These are phyloP conservation scores for Odontesthes bonariensis DNA, from an alignment of 2,113 vertebrate species.

Conservation along the genomic window DNA sequence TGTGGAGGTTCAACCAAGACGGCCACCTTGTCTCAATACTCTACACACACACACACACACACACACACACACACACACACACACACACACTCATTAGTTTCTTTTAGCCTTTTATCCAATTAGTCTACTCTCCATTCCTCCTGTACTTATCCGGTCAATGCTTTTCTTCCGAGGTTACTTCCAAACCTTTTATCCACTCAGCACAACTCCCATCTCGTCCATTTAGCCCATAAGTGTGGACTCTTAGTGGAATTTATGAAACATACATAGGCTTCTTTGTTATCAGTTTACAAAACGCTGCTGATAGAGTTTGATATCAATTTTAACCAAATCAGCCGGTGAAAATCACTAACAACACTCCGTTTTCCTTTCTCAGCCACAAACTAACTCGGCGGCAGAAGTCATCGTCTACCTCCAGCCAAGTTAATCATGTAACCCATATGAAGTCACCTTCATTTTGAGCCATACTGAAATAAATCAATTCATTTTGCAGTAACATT, in stretches of 20 bases:
- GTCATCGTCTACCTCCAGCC: background rate
- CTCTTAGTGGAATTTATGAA: conserved; percentile 10
- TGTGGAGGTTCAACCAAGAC: background rate
- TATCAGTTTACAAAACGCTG: background rate
- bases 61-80: conserved; percentile 13
- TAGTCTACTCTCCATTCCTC: conserved; percentile 27
- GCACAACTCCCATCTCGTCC: background rate
- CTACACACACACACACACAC: conserved; percentile 14
- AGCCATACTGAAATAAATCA: background rate
- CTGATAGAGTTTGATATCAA: background rate
- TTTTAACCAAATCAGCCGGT: background rate
- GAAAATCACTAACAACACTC: background rate
- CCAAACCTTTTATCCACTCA: conserved; percentile 31
- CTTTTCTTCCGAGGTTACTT: conserved; percentile 15
- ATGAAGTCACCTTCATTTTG: background rate
- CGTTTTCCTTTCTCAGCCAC: background rate
- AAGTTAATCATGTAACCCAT: background rate
- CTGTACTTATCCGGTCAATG: conserved; percentile 23
- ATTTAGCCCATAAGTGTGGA: background rate
- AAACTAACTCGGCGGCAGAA: background rate
- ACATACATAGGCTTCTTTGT: background rate
- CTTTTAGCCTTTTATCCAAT: conserved; percentile 41
- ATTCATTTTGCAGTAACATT: background rate
- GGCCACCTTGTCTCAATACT: background rate
- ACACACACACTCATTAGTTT: conserved; percentile 23